A percentile compares a stretch with the other conserved stretches of the same genome.
These are phyloP conservation scores for Ceratina australensis DNA, from an alignment of 1,140 invertebrate genomes.

Conservation along the genomic window DNA sequence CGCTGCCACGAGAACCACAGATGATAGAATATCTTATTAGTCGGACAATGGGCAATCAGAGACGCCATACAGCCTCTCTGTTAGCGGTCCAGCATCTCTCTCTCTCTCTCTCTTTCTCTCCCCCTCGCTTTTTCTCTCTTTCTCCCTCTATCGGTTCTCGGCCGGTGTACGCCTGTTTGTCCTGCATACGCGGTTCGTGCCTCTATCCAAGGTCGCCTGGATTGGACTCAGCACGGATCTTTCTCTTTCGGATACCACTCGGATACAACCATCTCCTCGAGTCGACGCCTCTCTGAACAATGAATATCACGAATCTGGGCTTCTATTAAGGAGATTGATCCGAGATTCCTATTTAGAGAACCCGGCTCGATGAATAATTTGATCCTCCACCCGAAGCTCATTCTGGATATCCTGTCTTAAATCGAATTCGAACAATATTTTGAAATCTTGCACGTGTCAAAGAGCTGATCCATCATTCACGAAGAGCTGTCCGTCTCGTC, in stretches of 20 bases:
- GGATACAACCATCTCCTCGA: constrained; percentile 10
- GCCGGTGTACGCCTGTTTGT: constrained; percentile 55
- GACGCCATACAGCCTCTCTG: constrained; percentile 72
- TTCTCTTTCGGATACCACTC: neutral
- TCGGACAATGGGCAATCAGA: constrained; percentile 78
- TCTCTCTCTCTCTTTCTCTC: constrained; percentile 9
- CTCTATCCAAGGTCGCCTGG: constrained; percentile 58
- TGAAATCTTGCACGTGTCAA: neutral
- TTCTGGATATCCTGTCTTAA: neutral
- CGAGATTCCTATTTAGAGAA: neutral
- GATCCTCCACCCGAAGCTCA: too few species aligned
- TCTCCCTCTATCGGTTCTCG: constrained; percentile 43
- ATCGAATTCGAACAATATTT: neutral
- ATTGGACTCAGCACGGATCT: neutral
- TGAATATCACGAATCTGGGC: constrained; percentile 8
- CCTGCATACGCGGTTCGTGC: constrained; percentile 47
- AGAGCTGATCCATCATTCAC: neutral
- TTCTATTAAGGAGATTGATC: neutral
- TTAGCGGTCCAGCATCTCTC: constrained; percentile 66
- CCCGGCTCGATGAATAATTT: neutral
- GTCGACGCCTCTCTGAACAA: constrained; percentile 35
- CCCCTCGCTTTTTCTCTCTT: constrained; percentile 9
- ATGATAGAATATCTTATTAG: constrained; percentile 78
- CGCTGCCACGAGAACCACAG: constrained; percentile 64
- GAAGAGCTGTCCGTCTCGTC: neutral